phyloP scores from a whole-genome alignment of 2,888 invertebrate species.

The Dascillus cervinus region DNA sequence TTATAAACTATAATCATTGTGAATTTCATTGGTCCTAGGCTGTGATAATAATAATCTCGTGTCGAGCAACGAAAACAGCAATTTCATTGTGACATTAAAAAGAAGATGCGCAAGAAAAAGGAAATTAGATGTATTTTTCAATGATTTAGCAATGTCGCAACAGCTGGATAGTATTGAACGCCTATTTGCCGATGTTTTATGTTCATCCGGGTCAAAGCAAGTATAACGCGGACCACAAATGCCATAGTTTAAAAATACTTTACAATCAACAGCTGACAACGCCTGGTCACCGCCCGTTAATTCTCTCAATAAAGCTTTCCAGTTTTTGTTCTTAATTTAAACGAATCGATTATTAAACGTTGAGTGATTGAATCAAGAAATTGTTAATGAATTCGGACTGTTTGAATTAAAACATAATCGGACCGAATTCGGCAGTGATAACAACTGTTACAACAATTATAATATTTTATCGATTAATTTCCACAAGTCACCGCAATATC shows the following conservation, averaged over 20 bases:
- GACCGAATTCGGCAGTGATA: conserved; percentile 1
- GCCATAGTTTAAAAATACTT: conserved; percentile 21
- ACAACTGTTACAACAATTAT: conserved; percentile 39
- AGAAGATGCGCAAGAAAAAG: no score
- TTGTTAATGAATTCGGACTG: no score
- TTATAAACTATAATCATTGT: conserved; percentile 17
- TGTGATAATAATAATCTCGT: conserved; percentile 11
- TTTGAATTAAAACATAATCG: no score
- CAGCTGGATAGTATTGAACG: conserved; percentile 9
- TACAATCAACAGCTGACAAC: conserved; percentile 25
- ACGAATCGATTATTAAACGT: conserved; percentile 9
- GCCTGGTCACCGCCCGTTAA: conserved; percentile 12
- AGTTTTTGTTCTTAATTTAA: conserved; percentile 9
- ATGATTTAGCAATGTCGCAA: conserved; percentile 7
- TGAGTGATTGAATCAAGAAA: no score
- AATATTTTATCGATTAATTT: conserved; percentile 45
- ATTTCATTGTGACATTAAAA: no score
- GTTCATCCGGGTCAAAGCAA: conserved; percentile 11
- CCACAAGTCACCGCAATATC: conserved; percentile 42
- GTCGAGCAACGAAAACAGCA: conserved; percentile 9
- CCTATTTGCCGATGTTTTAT: conserved; percentile 9
- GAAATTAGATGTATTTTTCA: conserved; percentile 2
- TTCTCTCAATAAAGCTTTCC: conserved; percentile 2
- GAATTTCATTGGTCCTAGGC: conserved; percentile 14
- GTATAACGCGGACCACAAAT: conserved; percentile 12